phyloP scores from a whole-genome alignment of 2,113 vertebrate genomes.

The Caranx melampygus region DNA sequence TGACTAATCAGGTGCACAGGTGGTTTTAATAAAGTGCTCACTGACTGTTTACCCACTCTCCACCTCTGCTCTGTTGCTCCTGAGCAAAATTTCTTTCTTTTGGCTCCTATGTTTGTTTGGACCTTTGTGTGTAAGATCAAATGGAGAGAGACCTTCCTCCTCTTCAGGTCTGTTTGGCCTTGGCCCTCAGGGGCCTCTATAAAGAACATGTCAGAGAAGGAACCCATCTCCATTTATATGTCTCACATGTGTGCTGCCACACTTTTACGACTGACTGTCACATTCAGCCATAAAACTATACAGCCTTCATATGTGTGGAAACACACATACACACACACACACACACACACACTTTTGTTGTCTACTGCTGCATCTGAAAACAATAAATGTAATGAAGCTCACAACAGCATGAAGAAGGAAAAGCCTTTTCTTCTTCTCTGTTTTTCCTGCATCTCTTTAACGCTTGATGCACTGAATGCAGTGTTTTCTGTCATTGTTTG shows the following conservation, averaged over 20 bases:
- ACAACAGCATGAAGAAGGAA: slow-evolving; percentile 20
- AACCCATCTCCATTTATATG: slow-evolving; percentile 71
- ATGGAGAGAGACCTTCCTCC: slow-evolving; percentile 1
- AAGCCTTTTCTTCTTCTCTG: background rate
- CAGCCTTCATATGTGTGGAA: slow-evolving; percentile 39
- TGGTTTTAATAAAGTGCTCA: too few relatives aligned
- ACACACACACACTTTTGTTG: background rate
- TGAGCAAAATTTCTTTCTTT: background rate
- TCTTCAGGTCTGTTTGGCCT: slow-evolving; percentile 41
- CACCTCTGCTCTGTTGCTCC: background rate
- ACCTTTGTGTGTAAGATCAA: slow-evolving; percentile 4
- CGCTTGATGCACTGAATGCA: background rate
- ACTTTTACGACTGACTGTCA: slow-evolving; percentile 65
- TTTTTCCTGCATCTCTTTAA: background rate
- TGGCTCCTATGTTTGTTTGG: background rate
- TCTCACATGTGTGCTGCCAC: slow-evolving; percentile 65
- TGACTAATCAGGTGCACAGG: background rate
- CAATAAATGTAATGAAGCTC: slow-evolving; percentile 30
- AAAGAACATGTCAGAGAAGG: slow-evolving; percentile 66
- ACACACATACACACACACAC: background rate
- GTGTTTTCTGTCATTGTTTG: background rate
- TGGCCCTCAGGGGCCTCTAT: slow-evolving; percentile 57
- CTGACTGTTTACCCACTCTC: background rate
- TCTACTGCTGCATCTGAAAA: background rate
- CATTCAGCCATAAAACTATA: slow-evolving; percentile 66